A percentile compares a stretch with the other conserved stretches of the same genome.
Evolutionary conservation across 2,888 invertebrate species (phyloP).

Genomic region (Eupithecia subfuscata): DNA sequence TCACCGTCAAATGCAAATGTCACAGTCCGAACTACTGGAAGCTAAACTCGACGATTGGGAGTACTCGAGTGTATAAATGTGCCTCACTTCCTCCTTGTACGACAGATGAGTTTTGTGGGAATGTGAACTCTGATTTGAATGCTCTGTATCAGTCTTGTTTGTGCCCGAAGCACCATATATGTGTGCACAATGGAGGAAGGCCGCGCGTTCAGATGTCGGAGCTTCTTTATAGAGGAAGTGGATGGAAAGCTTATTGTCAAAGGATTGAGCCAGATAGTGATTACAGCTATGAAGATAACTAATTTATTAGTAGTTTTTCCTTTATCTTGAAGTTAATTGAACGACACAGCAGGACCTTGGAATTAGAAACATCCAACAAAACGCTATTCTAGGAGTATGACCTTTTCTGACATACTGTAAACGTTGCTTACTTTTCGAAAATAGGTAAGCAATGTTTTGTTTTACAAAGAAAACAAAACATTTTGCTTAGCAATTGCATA

Average conservation of each 20-base stretch:
- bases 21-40: conserved; percentile 82
- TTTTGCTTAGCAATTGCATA: background rate
- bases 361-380: background rate
- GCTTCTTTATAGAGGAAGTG: conserved; percentile 82
- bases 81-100: conserved; percentile 79
- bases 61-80: conserved; percentile 71
- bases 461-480: background rate
- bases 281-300: conserved; percentile 66
- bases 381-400: background rate
- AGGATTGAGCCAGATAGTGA: conserved; percentile 56
- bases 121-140: conserved; percentile 83
- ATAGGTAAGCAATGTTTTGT: background rate
- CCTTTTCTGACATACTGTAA: background rate
- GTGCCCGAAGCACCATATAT: conserved; percentile 85
- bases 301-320: conserved; percentile 5
- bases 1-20: conserved; percentile 80
- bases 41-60: conserved; percentile 50
- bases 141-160: conserved; percentile 86
- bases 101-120: conserved; percentile 85
- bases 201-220: conserved; percentile 77
- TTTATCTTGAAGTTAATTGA: background rate
- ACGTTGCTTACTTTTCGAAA: background rate
- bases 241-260: conserved; percentile 83
- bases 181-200: conserved; percentile 80
- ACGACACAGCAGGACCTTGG: background rate